phyloP scores from a whole-genome alignment of 2,113 vertebrate species.

The Otocyon megalotis region DNA sequence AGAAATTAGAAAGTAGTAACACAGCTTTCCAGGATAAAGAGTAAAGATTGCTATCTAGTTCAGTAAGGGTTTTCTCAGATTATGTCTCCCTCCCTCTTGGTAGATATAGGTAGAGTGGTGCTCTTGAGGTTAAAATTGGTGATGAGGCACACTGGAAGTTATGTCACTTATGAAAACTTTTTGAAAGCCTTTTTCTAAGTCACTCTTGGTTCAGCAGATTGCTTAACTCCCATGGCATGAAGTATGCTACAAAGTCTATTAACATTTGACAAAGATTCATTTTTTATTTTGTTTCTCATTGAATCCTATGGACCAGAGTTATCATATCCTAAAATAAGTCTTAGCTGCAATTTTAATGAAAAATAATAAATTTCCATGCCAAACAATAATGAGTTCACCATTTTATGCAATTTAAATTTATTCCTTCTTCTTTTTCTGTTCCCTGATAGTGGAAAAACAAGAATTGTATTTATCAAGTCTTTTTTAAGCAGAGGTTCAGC shows the following conservation, averaged over 20 bases:
- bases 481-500: background rate
- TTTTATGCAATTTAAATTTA: conserved; percentile 22
- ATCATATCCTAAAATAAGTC: conserved; percentile 19
- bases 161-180: background rate
- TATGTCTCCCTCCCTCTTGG: background rate
- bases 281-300: conserved; percentile 1
- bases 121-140: background rate
- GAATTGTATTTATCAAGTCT: background rate
- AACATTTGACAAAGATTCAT: conserved; percentile 9
- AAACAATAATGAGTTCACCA: background rate
- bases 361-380: background rate
- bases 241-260: background rate
- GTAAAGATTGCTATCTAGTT: background rate
- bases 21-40: background rate
- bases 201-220: background rate
- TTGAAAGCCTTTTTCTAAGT: background rate
- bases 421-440: background rate
- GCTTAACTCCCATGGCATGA: background rate
- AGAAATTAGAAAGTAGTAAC: background rate
- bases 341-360: background rate
- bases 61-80: background rate
- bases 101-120: background rate
- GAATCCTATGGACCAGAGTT: background rate
- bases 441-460: background rate
- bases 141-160: background rate